These are phyloP conservation scores for Drosophila burlai DNA, from an alignment of 1,140 invertebrate genomes.

Conservation along the genomic window DNA sequence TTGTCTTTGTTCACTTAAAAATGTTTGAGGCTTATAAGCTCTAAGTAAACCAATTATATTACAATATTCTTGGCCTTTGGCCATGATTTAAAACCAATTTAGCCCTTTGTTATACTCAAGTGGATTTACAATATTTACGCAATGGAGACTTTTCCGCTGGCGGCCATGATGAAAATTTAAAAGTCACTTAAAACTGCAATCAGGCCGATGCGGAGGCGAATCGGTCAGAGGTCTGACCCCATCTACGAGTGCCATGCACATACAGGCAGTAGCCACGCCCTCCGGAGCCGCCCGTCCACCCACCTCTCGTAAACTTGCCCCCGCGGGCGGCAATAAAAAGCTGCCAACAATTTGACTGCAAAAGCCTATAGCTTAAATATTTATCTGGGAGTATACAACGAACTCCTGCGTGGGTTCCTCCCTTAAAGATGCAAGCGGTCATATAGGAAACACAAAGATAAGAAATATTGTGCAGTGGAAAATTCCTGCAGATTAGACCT, in stretches of 20 bases:
- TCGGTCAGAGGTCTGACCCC: slow-evolving; percentile 41
- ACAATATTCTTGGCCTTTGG: no score
- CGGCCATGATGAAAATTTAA: slow-evolving; percentile 39
- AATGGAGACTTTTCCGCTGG: slow-evolving; percentile 24
- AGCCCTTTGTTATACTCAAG: not conserved
- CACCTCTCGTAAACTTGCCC: not conserved
- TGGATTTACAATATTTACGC: slow-evolving; percentile 27
- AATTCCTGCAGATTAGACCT: no score
- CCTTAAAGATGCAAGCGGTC: no score
- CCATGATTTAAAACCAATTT: no score
- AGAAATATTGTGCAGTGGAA: no score
- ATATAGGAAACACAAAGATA: no score
- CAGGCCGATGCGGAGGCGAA: slow-evolving; percentile 20
- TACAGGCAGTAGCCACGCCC: slow-evolving; percentile 25
- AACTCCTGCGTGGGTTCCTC: no score
- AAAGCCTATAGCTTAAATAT: slow-evolving; percentile 27
- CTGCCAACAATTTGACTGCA: slow-evolving; percentile 78
- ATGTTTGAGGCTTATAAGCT: no score
- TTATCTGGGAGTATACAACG: no score
- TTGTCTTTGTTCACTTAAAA: no score
- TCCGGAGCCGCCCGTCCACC: not conserved
- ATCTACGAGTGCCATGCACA: not conserved
- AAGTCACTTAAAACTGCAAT: slow-evolving; percentile 46
- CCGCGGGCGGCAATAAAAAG: slow-evolving; percentile 40
- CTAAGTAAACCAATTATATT: no score